Base-by-base conservation (phyloP, 2,797 vertebrate species). In the Aythya fuligula region DNA sequence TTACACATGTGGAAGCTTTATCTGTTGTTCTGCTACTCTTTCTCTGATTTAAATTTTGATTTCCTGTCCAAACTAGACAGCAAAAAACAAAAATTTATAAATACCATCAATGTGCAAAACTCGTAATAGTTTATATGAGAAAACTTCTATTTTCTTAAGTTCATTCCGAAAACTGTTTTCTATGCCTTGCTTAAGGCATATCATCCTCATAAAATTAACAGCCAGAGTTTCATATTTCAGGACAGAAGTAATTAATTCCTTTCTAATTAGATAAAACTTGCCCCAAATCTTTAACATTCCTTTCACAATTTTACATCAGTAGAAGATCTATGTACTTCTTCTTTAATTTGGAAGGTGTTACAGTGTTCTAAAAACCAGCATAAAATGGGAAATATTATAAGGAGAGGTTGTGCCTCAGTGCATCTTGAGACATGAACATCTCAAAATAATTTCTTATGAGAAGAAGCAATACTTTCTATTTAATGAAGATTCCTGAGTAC, bases 241-340 rank as follows among this genome's bases (percentile, higher is more conserved):
- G 60, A 88, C 73, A 80, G 51, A 79, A 88, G 36, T 88, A 94
- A 90, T 95, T 92, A 93, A 91, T 56, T 93, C 34, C 36, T 45
- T 87, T 79, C 43, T 93, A 85, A 85, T 93, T 95, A 94, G 67
- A 82, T 90, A 61, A 90, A 89, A 73, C 34, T 70, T 65, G 25
- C 13, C 85, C 20, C 72, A 92, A 93, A 76, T 78, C 73, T 94
- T 82, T 54, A 82, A 67, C 11, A 16, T 88, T 66, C 25, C n/a
- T 89, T 96, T 43, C 36, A 9, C 32, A 79, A 45, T 53, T 91
- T 86, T 49, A 76, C 28, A 27, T 73, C 86, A 92, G 5, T 45
- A 81, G 36, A 19, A 11, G 27, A 62, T 85, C 79, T 66, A 18
- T 81, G 61, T 24, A 38, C 7, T 1, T 77, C 43, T n/a, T 70